Base-by-base conservation (phyloP, 2,113 vertebrate genomes). In the Grus americana region DNA sequence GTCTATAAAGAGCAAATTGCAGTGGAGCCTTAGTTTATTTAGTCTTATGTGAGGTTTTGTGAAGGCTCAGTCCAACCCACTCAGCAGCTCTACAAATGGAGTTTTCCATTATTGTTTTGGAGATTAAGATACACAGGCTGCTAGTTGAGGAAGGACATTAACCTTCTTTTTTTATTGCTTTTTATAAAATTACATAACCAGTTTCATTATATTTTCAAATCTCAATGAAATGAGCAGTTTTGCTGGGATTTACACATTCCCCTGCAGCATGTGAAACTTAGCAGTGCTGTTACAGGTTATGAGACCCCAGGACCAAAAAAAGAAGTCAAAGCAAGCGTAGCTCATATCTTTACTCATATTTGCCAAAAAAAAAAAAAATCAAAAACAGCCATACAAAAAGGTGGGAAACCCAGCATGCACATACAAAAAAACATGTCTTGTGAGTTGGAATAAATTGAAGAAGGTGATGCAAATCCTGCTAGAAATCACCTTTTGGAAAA, bases 1-100 rank as follows among this genome's bases (percentile, higher is more conserved):
- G 79, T 87, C 96, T 89, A 92, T 91, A 97, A 96, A 92, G 95
- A 97, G 73, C 68, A 96, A 96, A 96, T 91, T 92, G 84, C 55
- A 68, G 67, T 9, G 15, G 80, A 96, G 82, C 85, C 70, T 21
- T 67, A 68, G 79, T 93, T 96, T 88, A n/a, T 94, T 97, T 92
- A 85, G 90, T 30, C 91, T 81, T 92, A 36, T 34, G 63, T 16
- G 54, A 94, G 90, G 88, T 80, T 94, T 79, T 54, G 52, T 46
- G 66, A 82, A 96, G 46, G 78, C 76, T 79, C 73, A 65, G 84
- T 22, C 94, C 91, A 76, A 74, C 71, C 73, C 63, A 29, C 73
- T 71, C 90, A 14, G 10, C 65, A 89, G 72, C 67, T 90, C 86
- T 72, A 21, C 72, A 94, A 88, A 92, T 32, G 76, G 82, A 73